Evolutionary conservation across 2,113 vertebrate species (phyloP), one percentile per base, ranked within the genome.

Genomic region (Zeus faber): DNA sequence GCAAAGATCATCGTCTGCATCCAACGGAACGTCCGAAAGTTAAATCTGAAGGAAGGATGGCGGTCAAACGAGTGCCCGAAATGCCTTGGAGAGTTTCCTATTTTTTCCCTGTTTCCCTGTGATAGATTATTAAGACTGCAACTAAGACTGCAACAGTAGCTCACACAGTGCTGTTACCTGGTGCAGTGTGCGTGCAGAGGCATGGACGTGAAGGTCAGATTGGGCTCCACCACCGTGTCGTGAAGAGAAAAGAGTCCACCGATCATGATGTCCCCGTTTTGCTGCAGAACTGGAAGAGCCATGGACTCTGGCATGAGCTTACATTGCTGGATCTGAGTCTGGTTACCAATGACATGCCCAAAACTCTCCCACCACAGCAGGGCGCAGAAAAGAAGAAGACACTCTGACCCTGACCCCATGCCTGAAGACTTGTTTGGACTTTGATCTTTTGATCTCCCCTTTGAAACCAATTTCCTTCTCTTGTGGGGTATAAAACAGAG

Each of bases 1-100:
- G 89, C 87, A 83, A 91, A 91, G 23, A 90, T 87, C 89, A 91
- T 91, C 3, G 88, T 88, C 72, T 89, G 89, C 86, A 89, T 89
- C 87, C 89, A 91, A 7, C 89, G 82, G 48, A 90, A 91, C 1
- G 85, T 88, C 29, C 89, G 49, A 43, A 90, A 88, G 58, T 89
- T 89, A 73, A 91, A 89, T 59, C 90, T 91, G 29, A 3, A 41
- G 43, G 17, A 49, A 24, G 3, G 56, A 33, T 7, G 2, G 31
- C 2, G 13, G 31, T 14, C 6, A 37, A 37, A 35, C 5, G 9
- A 10, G 9, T n/a, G n/a, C n/a, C n/a, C n/a, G n/a, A n/a, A n/a
- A n/a, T n/a, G n/a, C n/a, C n/a, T n/a, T n/a, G n/a, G n/a, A n/a
- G n/a, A n/a, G n/a, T n/a, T n/a, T n/a, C n/a, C n/a, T n/a, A n/a